Conservation (phyloP, 2,888 invertebrate species). For the Dasypolia templi region DNA sequence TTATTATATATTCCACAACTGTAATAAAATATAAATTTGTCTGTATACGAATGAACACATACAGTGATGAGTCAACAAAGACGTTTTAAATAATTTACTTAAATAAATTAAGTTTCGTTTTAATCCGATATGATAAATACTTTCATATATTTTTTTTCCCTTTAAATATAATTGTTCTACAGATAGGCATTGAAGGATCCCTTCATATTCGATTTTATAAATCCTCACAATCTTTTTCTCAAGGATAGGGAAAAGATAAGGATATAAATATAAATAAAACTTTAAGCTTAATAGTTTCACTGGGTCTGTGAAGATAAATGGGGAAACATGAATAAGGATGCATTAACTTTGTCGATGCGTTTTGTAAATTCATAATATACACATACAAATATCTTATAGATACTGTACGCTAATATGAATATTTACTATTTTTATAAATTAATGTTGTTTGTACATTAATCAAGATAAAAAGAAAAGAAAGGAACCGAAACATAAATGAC, state of each 20-base stretch:
- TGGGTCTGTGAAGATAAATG: neutral
- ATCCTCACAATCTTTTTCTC: conserved; percentile 13
- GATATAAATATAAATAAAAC: neutral
- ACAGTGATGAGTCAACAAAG: conserved; percentile 50
- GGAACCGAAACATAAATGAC: neutral
- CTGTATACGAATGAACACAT: conserved; percentile 61
- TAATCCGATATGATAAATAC: conserved; percentile 5
- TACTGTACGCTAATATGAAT: conserved; percentile 1
- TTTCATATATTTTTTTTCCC: conserved; percentile 7
- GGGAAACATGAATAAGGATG: conserved; percentile 10
- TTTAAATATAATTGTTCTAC: conserved; percentile 39
- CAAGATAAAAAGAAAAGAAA: conserved; percentile 1
- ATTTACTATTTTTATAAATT: conserved; percentile 19
- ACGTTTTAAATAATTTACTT: conserved; percentile 20
- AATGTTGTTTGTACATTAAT: conserved; percentile 3
- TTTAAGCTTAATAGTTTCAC: neutral
- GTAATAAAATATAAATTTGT: conserved; percentile 61
- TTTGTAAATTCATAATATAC: conserved; percentile 3
- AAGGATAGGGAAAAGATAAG: conserved; percentile 9
- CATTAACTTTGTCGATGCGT: conserved; percentile 8
- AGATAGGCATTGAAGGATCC: conserved; percentile 23
- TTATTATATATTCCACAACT: conserved; percentile 60
- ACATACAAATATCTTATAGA: conserved; percentile 23
- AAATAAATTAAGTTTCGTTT: conserved; percentile 34
- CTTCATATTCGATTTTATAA: conserved; percentile 21